Base-by-base conservation (phyloP, 1,140 invertebrate genomes). In the Leptonema lineaticorne region DNA sequence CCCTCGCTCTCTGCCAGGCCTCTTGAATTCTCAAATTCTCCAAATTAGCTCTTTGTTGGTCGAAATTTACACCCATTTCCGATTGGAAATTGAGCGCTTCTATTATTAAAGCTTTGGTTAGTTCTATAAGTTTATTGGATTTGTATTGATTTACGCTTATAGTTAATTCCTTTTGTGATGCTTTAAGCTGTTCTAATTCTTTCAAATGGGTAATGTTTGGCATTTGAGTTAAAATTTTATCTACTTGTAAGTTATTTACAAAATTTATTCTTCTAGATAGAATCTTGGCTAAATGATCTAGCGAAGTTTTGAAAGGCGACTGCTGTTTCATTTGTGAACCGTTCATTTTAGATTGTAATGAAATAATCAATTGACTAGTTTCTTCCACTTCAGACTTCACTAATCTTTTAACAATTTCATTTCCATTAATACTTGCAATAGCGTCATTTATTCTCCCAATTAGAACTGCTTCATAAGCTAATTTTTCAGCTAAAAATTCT, bases 391-490 rank as follows among this genome's bases (percentile, higher is more conserved):
- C 85, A 78, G 84, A 85, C 73, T 81, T 80, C 45, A 85, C 82
- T 68, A 85, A 78, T 71, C 84, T 78, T 66, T 85, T 82, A 71
- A 85, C 84, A 65, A 82, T 80, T 66, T 80, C 78, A 72, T 84
- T 83, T 53, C 81, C 82, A 58, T 82, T 82, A 29, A 78, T 76
- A 14, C 81, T 79, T 41, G 82, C 78, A 46, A 87, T 76, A 46
- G 85, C 85, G 72, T 84, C 83, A 71, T 85, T 85, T 30, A 89
- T 83, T 70, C 85, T 82, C 24, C 82, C 81, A 30, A 91, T 79
- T 56, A 91, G 79, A 18, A 91, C 85, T 33, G 87, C 88, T 79
- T 92, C 90, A 75, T 88, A 92, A 0, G 90, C 89, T 22, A 92
- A 79, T 73, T 90, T 88, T 75, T 92, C 90, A 1, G 90, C 89